Percentiles rank a stretch among this genome's conserved stretches.
phyloP scores from a whole-genome alignment of 1,140 invertebrate genomes.

The Drosophila albomicans region DNA sequence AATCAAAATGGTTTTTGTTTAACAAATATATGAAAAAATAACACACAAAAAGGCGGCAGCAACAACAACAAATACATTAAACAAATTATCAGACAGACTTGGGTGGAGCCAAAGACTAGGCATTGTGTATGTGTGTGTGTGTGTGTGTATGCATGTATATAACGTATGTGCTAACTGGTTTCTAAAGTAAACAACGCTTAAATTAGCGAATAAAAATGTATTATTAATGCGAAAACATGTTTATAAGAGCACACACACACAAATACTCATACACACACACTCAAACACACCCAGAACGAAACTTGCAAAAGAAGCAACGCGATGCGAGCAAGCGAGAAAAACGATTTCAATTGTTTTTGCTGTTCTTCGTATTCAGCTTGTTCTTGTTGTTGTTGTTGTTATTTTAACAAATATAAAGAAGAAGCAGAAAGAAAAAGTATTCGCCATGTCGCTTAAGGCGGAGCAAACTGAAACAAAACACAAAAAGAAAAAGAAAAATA shows the following conservation, averaged over 20 bases:
- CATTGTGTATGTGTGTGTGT: constrained; percentile 15
- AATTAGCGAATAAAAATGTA: constrained; percentile 83
- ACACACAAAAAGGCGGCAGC: constrained; percentile 11
- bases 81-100: constrained; percentile 71
- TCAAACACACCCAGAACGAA: constrained; percentile 23
- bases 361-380: constrained; percentile 19
- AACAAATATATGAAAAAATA: constrained; percentile 25
- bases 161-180: constrained; percentile 72
- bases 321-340: constrained; percentile 34
- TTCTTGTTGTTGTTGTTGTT: constrained; percentile 23
- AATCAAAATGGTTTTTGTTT: constrained; percentile 37
- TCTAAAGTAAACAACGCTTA: constrained; percentile 74
- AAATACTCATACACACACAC: constrained; percentile 29
- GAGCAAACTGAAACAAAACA: constrained; percentile 42
- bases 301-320: constrained; percentile 33
- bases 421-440: constrained; percentile 23
- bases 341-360: constrained; percentile 58
- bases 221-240: constrained; percentile 83
- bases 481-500: constrained; percentile 8
- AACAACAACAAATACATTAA: constrained; percentile 46
- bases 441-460: constrained; percentile 55
- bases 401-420: constrained; percentile 43
- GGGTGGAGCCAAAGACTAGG: constrained; percentile 70
- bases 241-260: constrained; percentile 61
- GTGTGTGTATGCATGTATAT: constrained; percentile 22